A percentile compares a stretch with the other conserved stretches of the same genome.
Evolutionary conservation across 2,113 vertebrate species (phyloP).

Genomic region (Barnardius zonarius): DNA sequence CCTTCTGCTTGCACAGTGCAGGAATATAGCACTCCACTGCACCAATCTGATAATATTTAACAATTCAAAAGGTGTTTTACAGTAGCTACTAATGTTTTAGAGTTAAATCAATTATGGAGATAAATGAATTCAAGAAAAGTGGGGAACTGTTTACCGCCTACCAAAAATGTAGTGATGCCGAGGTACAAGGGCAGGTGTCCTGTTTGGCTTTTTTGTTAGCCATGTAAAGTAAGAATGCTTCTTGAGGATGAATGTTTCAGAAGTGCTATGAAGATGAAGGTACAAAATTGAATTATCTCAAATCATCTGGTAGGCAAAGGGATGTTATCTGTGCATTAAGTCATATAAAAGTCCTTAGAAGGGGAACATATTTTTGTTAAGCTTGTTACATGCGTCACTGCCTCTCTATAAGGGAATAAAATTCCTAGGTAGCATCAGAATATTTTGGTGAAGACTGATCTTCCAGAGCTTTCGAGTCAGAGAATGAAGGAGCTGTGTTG

Average conservation of each 20-base stretch:
- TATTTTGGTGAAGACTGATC: not conserved
- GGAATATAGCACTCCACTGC: not conserved
- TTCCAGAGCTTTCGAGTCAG: not conserved
- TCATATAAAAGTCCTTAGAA: not conserved
- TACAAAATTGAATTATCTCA: not conserved
- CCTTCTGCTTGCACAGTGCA: not conserved
- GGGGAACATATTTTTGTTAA: not conserved
- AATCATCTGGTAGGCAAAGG: not conserved
- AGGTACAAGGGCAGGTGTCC: fast-evolving
- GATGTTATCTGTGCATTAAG: not conserved
- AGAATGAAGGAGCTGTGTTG: not conserved
- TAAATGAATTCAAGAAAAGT: not conserved
- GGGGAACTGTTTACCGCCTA: fast-evolving
- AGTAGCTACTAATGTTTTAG: not conserved
- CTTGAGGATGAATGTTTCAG: not conserved
- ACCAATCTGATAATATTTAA: not conserved
- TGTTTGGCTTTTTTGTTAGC: not conserved
- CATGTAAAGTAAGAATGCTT: not conserved
- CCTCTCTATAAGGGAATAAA: not conserved
- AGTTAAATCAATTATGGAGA: not conserved
- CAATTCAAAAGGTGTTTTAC: not conserved
- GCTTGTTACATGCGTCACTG: not conserved
- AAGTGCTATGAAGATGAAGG: not conserved
- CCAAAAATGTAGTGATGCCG: not conserved
- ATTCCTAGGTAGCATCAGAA: not conserved